Conservation (phyloP, 2,797 vertebrate genomes). For the Pyrocephalus nanus region DNA sequence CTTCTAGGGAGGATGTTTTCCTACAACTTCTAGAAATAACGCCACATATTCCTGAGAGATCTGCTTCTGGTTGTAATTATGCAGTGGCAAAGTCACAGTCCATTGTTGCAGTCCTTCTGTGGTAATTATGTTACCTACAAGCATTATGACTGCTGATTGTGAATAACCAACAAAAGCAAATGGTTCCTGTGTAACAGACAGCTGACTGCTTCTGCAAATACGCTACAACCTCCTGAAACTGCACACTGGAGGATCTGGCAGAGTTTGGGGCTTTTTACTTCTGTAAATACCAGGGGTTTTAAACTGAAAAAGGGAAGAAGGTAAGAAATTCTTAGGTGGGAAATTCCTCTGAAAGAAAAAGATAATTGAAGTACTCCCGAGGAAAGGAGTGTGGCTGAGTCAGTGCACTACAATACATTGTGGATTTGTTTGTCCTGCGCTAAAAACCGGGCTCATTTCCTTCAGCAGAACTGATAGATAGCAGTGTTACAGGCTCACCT, state of each 20-base stretch:
- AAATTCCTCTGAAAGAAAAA: background rate
- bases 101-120: background rate
- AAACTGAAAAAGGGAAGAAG: background rate
- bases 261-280: background rate
- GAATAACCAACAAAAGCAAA: background rate
- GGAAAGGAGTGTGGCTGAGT: background rate
- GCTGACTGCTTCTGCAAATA: background rate
- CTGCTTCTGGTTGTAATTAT: background rate
- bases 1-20: background rate
- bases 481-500: background rate
- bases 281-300: background rate
- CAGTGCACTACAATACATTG: fast-evolving
- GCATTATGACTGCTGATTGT: background rate
- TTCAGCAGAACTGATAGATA: background rate
- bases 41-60: background rate
- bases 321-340: background rate
- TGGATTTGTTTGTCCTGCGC: background rate
- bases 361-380: background rate
- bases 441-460: background rate
- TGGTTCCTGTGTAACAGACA: background rate
- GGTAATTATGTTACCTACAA: background rate
- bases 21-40: background rate
- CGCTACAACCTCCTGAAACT: background rate
- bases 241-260: background rate
- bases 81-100: background rate